Evolutionary conservation across 1,140 invertebrate species (phyloP).

Genomic region (Melanaphis sacchari): DNA sequence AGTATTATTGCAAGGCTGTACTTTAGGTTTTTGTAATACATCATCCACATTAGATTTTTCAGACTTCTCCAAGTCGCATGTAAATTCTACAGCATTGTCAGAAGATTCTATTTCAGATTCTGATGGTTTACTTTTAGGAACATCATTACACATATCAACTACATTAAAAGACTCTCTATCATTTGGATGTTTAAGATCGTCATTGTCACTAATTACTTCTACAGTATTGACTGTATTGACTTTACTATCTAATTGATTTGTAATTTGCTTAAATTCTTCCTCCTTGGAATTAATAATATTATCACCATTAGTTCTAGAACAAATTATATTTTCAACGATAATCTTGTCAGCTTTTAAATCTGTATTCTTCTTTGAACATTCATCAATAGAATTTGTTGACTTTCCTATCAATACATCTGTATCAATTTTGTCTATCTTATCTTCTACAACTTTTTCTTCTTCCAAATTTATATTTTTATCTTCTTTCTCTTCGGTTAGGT

Average conservation of each 20-base stretch:
- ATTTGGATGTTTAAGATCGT: neutral
- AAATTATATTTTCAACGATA: neutral
- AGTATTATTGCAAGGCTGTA: neutral
- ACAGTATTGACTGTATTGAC: too few relatives aligned
- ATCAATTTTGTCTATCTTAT: neutral
- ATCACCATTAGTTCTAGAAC: neutral
- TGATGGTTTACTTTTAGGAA: neutral
- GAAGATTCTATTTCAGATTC: constrained; percentile 26
- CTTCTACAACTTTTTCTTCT: neutral
- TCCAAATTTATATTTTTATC: neutral
- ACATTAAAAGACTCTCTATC: neutral
- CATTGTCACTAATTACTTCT: neutral
- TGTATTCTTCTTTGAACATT: neutral
- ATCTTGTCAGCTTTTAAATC: neutral
- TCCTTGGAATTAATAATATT: neutral
- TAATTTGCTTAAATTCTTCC: neutral
- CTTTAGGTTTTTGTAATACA: constrained; percentile 26
- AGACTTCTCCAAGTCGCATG: neutral
- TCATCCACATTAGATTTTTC: neutral
- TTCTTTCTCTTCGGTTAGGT: neutral
- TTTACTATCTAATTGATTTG: neutral
- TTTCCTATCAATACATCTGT: neutral
- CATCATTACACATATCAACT: neutral
- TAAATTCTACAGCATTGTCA: neutral
- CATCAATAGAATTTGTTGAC: neutral